Conservation (phyloP, 2,888 invertebrate species). For the Polyploca ridens region DNA sequence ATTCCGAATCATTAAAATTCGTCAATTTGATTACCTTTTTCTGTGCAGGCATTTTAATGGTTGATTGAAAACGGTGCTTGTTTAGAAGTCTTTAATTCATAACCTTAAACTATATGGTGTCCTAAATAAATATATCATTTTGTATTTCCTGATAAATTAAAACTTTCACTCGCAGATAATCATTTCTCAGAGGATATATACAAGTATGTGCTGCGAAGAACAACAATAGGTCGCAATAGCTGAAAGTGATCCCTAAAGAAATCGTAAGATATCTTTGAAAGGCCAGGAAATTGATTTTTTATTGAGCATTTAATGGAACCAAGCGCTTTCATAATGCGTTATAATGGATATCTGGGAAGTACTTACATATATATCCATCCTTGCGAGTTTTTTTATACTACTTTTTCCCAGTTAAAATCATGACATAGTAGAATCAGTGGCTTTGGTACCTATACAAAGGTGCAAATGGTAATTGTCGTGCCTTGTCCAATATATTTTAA, state of each 20-base stretch:
- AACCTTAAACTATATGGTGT: neutral
- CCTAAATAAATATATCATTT: neutral
- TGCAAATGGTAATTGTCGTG: neutral
- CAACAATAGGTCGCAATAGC: constrained; percentile 44
- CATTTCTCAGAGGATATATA: neutral
- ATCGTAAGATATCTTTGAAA: constrained; percentile 20
- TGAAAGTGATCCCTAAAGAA: constrained; percentile 36
- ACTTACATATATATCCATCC: neutral
- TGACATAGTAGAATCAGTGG: neutral
- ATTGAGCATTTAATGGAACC: constrained; percentile 9
- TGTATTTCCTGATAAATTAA: neutral
- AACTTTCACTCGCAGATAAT: neutral
- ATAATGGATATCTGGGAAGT: neutral
- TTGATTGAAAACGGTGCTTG: no score
- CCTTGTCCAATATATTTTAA: neutral
- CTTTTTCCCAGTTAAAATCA: neutral
- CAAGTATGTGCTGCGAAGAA: constrained; percentile 12
- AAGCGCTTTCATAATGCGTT: neutral
- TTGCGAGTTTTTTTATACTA: neutral
- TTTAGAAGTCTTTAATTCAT: no score
- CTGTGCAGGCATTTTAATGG: no score
- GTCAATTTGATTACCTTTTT: no score
- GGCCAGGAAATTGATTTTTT: constrained; percentile 27
- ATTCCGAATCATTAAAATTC: no score
- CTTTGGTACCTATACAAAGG: neutral